These are phyloP conservation scores for Nebria brevicollis DNA, from an alignment of 2,888 invertebrate genomes.

Conservation along the genomic window DNA sequence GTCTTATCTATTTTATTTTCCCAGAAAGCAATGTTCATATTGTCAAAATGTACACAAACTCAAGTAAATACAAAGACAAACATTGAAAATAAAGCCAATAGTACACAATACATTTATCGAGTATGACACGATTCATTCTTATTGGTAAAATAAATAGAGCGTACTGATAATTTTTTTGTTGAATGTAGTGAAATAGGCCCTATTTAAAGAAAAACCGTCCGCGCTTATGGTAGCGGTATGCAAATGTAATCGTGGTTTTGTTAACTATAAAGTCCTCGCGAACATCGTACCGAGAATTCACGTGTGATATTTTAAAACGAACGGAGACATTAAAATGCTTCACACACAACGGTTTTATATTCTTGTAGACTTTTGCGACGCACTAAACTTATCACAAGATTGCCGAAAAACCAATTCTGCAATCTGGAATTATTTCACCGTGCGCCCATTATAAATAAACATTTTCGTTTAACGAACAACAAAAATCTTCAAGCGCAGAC, in stretches of 20 bases:
- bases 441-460: conserved; percentile 33
- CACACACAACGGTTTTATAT: conserved; percentile 43
- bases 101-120: background rate
- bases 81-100: background rate
- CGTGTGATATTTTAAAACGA: conserved; percentile 40
- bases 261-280: conserved; percentile 31
- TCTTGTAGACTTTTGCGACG: conserved; percentile 47
- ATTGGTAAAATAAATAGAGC: background rate
- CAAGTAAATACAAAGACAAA: background rate
- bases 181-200: background rate
- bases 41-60: background rate
- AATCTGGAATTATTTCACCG: conserved; percentile 44
- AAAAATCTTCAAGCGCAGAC: conserved; percentile 30
- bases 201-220: background rate
- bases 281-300: conserved; percentile 18
- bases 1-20: background rate
- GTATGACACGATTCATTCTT: background rate
- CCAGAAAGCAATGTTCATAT: conserved; percentile 1
- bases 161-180: background rate
- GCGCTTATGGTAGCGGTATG: conserved; percentile 27
- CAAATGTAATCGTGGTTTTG: conserved; percentile 26
- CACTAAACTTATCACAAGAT: conserved; percentile 46
- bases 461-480: conserved; percentile 26
- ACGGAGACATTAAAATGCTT: conserved; percentile 32
- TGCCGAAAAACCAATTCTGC: conserved; percentile 45